Conservation (phyloP, 2,113 vertebrate genomes). For the Nipponia nippon region DNA sequence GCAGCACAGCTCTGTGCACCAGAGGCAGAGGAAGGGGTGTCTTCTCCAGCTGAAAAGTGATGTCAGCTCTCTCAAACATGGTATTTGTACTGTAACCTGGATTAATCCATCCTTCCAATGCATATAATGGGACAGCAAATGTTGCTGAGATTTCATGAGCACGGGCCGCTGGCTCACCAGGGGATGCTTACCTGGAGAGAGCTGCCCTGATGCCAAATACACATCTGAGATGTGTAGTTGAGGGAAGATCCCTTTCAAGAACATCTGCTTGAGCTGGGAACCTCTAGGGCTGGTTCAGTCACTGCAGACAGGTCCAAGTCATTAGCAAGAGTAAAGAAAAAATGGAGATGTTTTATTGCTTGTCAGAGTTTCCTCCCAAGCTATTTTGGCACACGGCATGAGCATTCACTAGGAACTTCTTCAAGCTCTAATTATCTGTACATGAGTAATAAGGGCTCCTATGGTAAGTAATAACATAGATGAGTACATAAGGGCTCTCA, state of each 20-base stretch:
- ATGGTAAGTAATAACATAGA: not conserved
- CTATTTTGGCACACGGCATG: not conserved
- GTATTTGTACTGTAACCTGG: not conserved
- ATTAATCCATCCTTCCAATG: not conserved
- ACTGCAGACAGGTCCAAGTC: not conserved
- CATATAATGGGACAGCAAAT: not conserved
- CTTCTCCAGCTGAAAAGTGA: not conserved
- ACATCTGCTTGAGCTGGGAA: not conserved
- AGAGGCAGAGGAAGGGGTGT: not conserved
- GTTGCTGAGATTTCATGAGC: not conserved
- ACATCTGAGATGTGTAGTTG: not conserved
- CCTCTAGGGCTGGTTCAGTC: not conserved
- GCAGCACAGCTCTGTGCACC: accelerated
- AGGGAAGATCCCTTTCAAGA: not conserved
- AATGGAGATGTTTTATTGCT: not conserved
- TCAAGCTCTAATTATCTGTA: not conserved
- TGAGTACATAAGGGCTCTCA: accelerated
- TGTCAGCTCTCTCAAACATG: not conserved
- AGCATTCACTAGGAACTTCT: not conserved
- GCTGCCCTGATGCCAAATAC: not conserved
- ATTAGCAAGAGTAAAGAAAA: not conserved
- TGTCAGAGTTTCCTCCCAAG: not conserved
- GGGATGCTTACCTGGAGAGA: not conserved
- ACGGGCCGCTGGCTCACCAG: not conserved
- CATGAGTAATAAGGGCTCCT: not conserved